Evolutionary conservation across 1,140 invertebrate genomes (phyloP).

Genomic region (Leptinotarsa undecemlineata): DNA sequence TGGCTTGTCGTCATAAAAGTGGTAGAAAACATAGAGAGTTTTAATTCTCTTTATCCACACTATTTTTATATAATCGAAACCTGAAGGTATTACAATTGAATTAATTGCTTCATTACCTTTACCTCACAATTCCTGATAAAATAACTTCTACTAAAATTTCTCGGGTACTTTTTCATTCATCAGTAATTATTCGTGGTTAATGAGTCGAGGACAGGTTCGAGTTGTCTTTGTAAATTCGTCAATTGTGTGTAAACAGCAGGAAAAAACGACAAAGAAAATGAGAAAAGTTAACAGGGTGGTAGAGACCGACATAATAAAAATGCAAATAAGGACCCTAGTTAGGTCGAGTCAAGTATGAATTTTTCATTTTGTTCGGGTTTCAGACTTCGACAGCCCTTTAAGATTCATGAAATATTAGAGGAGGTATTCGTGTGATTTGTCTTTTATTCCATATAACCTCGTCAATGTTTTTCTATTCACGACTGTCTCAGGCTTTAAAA

Average conservation of each 20-base stretch:
- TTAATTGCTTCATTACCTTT: no score
- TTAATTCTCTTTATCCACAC: no score
- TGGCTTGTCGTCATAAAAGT: no score
- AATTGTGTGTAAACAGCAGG: slow-evolving; percentile 33
- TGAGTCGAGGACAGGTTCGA: background rate
- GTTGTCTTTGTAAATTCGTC: slow-evolving; percentile 15
- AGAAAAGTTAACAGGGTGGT: slow-evolving; percentile 24
- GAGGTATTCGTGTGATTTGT: background rate
- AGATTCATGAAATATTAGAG: background rate
- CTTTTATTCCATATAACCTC: no score
- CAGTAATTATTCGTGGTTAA: background rate
- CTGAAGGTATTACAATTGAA: no score
- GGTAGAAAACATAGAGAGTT: no score
- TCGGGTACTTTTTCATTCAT: no score
- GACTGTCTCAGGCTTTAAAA: no score
- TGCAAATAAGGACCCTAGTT: slow-evolving; percentile 41
- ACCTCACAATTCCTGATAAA: no score
- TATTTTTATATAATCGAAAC: no score
- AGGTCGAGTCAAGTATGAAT: slow-evolving; percentile 39
- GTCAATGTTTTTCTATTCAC: no score
- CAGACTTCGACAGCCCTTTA: background rate
- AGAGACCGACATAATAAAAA: slow-evolving; percentile 38
- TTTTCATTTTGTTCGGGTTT: slow-evolving; percentile 39
- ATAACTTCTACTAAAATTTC: no score
- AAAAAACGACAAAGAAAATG: slow-evolving; percentile 38